Evolutionary conservation across 2,113 vertebrate genomes (phyloP).

Genomic region (Macaca fascicularis): T2T-MFA8v1.1 NC_088380.1:128651501-128652000

Average conservation of each 20-base stretch:
- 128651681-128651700: neutral
- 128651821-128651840: neutral
- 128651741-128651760: neutral
- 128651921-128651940: neutral
- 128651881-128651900: neutral
- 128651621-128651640: neutral
- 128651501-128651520: neutral
- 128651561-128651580: neutral
- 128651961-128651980: neutral
- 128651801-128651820: neutral
- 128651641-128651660: constrained; percentile 18
- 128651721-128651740: neutral
- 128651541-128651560: neutral
- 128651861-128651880: neutral
- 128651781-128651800: neutral
- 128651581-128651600: neutral
- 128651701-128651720: neutral
- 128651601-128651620: neutral
- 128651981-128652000: neutral
- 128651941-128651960: neutral
- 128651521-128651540: neutral
- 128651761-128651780: neutral
- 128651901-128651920: neutral
- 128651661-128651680: neutral
- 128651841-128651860: neutral